These are phyloP conservation scores for Lepisosteus osseus DNA, from an alignment of 2,113 vertebrate species.

Conservation along the genomic window DNA sequence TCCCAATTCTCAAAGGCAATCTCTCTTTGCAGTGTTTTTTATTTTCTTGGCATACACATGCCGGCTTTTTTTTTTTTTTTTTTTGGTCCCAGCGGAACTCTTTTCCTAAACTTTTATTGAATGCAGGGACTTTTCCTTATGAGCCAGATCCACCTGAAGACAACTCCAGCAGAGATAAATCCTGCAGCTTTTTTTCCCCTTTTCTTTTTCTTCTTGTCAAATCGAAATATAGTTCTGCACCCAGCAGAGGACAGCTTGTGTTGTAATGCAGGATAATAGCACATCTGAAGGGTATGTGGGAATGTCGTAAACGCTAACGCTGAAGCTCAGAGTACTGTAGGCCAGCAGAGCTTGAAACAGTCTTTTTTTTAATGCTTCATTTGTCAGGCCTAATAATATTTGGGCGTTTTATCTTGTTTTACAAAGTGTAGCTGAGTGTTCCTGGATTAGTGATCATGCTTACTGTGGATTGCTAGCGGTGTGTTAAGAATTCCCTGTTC, in stretches of 20 bases:
- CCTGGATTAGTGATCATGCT: no score
- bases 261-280: neutral
- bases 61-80: no score
- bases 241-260: neutral
- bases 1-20: constrained; percentile 64
- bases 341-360: neutral
- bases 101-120: constrained; percentile 64
- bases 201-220: constrained; percentile 15
- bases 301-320: neutral
- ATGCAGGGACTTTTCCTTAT: constrained; percentile 34
- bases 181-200: constrained; percentile 31
- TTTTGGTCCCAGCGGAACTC: constrained; percentile 52
- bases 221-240: constrained; percentile 25
- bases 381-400: no score
- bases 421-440: no score
- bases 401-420: no score
- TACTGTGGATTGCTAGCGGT: no score
- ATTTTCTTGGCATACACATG: constrained; percentile 5
- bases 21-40: constrained; percentile 53
- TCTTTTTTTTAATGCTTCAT: no score
- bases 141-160: constrained; percentile 27
- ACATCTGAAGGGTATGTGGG: neutral
- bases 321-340: neutral
- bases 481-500: no score
- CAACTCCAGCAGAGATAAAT: constrained; percentile 41